Evolutionary conservation across 2,888 invertebrate species (phyloP), one percentile per base, ranked within the genome.

Genomic region (Phania funesta): DNA sequence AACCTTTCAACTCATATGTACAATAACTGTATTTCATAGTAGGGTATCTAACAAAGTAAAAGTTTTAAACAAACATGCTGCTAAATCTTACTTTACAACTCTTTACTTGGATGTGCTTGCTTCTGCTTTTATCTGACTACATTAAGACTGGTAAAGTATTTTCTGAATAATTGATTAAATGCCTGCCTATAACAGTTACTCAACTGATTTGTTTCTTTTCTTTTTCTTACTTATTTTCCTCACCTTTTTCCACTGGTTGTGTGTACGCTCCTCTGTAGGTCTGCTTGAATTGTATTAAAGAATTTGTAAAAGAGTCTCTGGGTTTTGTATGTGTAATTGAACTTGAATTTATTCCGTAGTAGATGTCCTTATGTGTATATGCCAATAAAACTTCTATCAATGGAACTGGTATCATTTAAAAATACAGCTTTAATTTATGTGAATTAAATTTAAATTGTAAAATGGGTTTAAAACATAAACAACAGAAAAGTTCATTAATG

Each of bases 111-210:
- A 44, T 9, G n/a, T 54, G 6, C 5, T 46, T 13, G 8, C 5
- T 2, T 38, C 38, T 38, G 13, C 38, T n/a, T 38, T 38, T 38
- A 38, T 41, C 16, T 41, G 2, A 64, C 16, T 62, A 44, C 41
- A 52, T 62, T 44, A 58, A 75, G 41, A 22, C 50, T 18, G 22
- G 35, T 11, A 41, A 50, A 46, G 20, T 50, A 67, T 41, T 87
- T 87, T 86, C 87, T 88, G 88, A 87, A 89, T 89, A 89, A 89
- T 89, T 89, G 89, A 89, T 89, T 89, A 89, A 89, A 89, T 89
- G 88, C 85, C 86, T 86, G 88, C 86, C 86, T 85, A 87, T 88
- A 88, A 87, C 79, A 79, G 79, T 78, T 71, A 65, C 50, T 64
- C 54, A 62, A 46, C 29, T 64, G 78, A 76, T 76, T 76, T 67